Evolutionary conservation across 1,140 invertebrate species (phyloP).

Genomic region (Orchestia grillus): DNA sequence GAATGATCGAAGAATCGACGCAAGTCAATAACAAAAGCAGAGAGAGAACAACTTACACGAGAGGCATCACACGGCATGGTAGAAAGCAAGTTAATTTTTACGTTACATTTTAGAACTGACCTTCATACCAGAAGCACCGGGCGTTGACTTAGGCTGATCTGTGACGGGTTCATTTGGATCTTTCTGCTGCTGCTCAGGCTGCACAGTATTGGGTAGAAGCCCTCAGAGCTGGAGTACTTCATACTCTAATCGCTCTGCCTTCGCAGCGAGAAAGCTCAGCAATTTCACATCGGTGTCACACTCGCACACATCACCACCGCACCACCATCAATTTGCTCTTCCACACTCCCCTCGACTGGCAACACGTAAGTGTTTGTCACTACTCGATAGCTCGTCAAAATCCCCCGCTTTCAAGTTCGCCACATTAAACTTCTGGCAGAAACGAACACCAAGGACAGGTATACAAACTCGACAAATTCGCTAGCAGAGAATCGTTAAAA

Average conservation of each 20-base stretch:
- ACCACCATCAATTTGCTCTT: not conserved
- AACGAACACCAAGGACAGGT: not conserved
- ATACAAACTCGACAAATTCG: not conserved
- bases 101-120: conserved; percentile 11
- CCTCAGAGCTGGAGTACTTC: not conserved
- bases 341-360: not conserved
- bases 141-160: not conserved
- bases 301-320: not conserved
- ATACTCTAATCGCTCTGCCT: not conserved
- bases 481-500: not conserved
- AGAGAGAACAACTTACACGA: not conserved
- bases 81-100: not conserved
- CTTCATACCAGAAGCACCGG: not conserved
- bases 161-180: conserved; percentile 17
- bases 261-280: not conserved
- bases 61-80: not conserved
- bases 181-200: not conserved
- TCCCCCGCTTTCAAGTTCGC: not conserved
- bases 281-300: not conserved
- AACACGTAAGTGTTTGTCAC: not conserved
- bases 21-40: not conserved
- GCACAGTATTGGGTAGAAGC: conserved; percentile 23
- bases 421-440: not conserved
- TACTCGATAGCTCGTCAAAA: not conserved
- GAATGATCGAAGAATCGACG: not conserved